Conservation (phyloP, 2,888 invertebrate species). For the Cenopis cana region DNA sequence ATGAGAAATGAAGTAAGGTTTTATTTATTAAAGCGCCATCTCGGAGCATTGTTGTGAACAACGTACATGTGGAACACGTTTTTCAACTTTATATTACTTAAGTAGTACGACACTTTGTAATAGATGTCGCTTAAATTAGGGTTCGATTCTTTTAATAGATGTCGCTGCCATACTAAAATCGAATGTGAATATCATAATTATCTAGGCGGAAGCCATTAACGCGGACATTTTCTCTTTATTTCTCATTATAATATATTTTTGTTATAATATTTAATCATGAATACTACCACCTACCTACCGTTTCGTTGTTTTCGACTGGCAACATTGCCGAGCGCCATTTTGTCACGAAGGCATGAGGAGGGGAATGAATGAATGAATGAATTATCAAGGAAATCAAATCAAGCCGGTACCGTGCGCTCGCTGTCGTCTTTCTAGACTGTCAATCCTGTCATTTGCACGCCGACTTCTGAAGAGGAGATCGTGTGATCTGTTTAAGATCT, state of each 20-base stretch:
- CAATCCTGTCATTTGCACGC: constrained; percentile 49
- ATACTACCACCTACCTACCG: no score
- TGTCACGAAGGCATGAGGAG: not conserved
- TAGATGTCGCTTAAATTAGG: no score
- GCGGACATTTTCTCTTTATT: no score
- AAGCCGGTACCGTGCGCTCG: not conserved
- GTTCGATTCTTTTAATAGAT: not conserved
- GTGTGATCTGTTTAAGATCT: constrained; percentile 39
- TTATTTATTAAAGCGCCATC: not conserved
- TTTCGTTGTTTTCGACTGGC: not conserved
- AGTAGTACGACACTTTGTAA: no score
- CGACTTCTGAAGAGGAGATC: constrained; percentile 42
- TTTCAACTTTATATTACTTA: no score
- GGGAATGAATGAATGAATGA: not conserved
- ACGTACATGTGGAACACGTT: not conserved
- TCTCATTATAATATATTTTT: no score
- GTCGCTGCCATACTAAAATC: not conserved
- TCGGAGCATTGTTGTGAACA: not conserved
- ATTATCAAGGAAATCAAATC: not conserved
- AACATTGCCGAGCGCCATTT: constrained; percentile 18
- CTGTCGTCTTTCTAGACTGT: not conserved
- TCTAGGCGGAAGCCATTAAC: no score
- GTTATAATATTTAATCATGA: no score
- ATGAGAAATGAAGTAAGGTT: no score
- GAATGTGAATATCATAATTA: no score